phyloP scores from a whole-genome alignment of 2,888 invertebrate species.

The Oxytorus armatus region DNA sequence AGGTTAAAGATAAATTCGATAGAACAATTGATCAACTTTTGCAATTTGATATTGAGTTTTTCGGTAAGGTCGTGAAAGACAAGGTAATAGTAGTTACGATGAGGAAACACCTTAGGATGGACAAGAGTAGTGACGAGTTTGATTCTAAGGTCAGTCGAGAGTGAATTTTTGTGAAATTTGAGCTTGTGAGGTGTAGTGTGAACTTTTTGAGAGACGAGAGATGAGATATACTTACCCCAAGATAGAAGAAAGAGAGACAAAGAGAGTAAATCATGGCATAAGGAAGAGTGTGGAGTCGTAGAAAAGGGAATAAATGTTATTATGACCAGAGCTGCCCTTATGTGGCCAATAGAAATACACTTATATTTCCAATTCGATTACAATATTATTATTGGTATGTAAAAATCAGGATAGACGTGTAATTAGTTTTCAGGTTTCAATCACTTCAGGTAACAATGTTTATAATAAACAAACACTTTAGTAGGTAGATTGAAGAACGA shows the following conservation, averaged over 20 bases:
- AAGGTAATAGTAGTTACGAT: conserved; percentile 43
- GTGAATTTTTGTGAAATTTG: conserved; percentile 10
- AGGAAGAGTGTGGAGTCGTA: no score
- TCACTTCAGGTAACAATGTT: background rate
- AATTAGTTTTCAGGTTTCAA: background rate
- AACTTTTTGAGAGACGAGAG: background rate
- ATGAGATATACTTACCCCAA: conserved; percentile 6
- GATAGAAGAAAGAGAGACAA: background rate
- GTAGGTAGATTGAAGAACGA: background rate
- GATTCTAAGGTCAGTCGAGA: background rate
- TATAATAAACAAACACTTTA: background rate
- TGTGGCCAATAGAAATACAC: background rate
- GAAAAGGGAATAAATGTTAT: no score
- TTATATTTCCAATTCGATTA: background rate
- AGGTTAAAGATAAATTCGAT: background rate
- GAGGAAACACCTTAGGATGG: no score
- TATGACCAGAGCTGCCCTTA: background rate
- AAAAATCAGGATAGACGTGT: background rate
- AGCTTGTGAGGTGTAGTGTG: conserved; percentile 19
- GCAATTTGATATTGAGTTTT: no score
- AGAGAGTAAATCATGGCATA: no score
- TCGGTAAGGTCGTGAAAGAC: conserved; percentile 13
- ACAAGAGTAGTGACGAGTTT: conserved; percentile 21
- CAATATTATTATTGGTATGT: background rate
- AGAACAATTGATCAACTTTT: background rate